A percentile compares a stretch with the other conserved stretches of the same genome.
Conservation (phyloP, 2,888 invertebrate species). For the Chloromyia formosa region DNA sequence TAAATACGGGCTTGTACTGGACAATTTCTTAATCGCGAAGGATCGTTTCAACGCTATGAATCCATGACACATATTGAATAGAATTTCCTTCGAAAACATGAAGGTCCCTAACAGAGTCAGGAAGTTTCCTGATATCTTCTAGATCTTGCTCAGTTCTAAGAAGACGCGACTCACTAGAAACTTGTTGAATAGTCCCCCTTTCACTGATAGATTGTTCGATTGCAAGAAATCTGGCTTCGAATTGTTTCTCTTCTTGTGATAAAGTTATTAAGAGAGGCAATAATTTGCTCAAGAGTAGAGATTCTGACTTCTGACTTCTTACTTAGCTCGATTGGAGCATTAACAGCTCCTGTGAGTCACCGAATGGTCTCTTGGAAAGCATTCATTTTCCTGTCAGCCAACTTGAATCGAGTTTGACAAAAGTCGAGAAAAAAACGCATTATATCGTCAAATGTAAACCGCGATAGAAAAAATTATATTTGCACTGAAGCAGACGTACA, state of each 20-base stretch:
- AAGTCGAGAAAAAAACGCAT: too few species aligned
- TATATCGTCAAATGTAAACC: too few species aligned
- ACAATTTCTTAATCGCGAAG: conserved; percentile 8
- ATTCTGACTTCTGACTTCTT: conserved; percentile 4
- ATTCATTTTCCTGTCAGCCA: conserved; percentile 5
- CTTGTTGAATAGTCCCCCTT: neutral
- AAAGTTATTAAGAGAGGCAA: neutral
- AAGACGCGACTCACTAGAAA: neutral
- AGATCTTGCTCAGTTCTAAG: neutral
- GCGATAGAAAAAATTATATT: too few species aligned
- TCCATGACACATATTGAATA: conserved; percentile 20
- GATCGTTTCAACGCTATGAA: conserved; percentile 15
- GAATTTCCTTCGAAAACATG: neutral
- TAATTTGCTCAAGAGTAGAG: neutral
- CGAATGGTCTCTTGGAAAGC: conserved; percentile 22
- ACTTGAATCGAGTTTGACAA: neutral
- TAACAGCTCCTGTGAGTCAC: conserved; percentile 21
- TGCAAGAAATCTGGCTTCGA: neutral
- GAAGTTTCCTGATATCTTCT: too few species aligned
- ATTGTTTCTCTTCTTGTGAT: neutral
- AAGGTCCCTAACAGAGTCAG: conserved; percentile 14
- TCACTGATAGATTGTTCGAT: neutral
- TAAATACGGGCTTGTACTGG: neutral
- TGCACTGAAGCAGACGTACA: too few species aligned
- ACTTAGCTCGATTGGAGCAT: conserved; percentile 33